Evolutionary conservation across 2,888 invertebrate genomes (phyloP).

Genomic region (Atrina japonica): DNA sequence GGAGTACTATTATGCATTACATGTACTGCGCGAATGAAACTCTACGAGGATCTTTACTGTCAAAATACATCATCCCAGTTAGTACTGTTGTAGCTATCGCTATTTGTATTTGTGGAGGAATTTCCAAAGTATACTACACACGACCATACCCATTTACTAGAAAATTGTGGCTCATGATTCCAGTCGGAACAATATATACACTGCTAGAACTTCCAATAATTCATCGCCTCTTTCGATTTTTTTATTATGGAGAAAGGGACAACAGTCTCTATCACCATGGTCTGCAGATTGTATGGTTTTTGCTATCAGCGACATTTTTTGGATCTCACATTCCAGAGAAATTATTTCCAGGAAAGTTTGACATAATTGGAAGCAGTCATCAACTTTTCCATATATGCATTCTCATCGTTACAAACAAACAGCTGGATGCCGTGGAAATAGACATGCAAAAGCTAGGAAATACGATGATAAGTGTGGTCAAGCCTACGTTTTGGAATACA

Average conservation of each 20-base stretch:
- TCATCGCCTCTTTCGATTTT: constrained; percentile 68
- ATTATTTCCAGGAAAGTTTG: constrained; percentile 76
- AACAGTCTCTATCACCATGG: constrained; percentile 71
- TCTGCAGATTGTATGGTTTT: constrained; percentile 77
- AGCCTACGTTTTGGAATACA: too few species aligned
- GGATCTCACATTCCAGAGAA: constrained; percentile 78
- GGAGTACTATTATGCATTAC: constrained; percentile 78
- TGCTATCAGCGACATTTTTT: constrained; percentile 77
- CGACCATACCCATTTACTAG: constrained; percentile 79
- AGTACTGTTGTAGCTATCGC: constrained; percentile 69
- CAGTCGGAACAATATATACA: constrained; percentile 73
- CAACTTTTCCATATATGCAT: constrained; percentile 79
- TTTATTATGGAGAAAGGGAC: constrained; percentile 60
- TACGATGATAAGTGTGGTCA: not conserved
- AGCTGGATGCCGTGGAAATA: constrained; percentile 75
- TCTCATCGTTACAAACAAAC: constrained; percentile 73
- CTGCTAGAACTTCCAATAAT: constrained; percentile 76
- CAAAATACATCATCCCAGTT: constrained; percentile 67
- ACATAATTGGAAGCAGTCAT: constrained; percentile 78
- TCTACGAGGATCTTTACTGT: constrained; percentile 60
- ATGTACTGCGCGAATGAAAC: constrained; percentile 72
- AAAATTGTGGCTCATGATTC: constrained; percentile 77
- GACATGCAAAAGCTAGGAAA: constrained; percentile 50
- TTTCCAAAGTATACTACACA: constrained; percentile 74
- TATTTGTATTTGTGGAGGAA: constrained; percentile 72